phyloP scores from a whole-genome alignment of 2,888 invertebrate genomes.

The Platycnemis pennipes region DNA sequence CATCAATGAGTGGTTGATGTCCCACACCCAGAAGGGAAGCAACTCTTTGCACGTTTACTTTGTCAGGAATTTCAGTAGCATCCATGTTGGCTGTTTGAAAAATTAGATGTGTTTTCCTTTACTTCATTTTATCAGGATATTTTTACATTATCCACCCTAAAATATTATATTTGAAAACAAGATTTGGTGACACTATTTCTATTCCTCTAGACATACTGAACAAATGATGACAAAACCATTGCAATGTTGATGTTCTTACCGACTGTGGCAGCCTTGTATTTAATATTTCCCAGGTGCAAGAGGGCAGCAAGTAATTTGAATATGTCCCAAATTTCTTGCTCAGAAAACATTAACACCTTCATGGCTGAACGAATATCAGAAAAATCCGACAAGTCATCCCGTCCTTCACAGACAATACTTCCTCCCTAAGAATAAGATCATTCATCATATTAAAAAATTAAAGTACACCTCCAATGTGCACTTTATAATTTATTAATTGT shows the following conservation, averaged over 20 bases:
- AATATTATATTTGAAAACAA: background rate
- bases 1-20: conserved; percentile 86
- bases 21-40: conserved; percentile 87
- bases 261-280: conserved; percentile 86
- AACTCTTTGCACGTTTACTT: conserved; percentile 85
- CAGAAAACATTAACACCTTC: conserved; percentile 93
- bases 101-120: background rate
- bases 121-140: conserved; percentile 39
- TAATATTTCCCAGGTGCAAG: conserved; percentile 94
- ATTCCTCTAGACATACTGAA: background rate
- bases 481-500: too few species aligned
- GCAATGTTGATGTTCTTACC: conserved; percentile 74
- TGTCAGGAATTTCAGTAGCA: conserved; percentile 91
- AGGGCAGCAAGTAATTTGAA: conserved; percentile 92
- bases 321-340: conserved; percentile 91
- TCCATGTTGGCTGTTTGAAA: conserved; percentile 88
- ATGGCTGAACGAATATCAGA: conserved; percentile 94
- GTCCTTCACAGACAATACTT: conserved; percentile 88
- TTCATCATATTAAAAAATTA: too few species aligned
- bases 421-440: conserved; percentile 81
- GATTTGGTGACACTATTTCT: background rate
- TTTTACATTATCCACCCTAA: background rate
- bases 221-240: background rate
- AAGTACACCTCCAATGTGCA: too few species aligned
- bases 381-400: conserved; percentile 93